Base-by-base conservation (phyloP, 2,888 invertebrate genomes). In the Cryptocephalus moraei region DNA sequence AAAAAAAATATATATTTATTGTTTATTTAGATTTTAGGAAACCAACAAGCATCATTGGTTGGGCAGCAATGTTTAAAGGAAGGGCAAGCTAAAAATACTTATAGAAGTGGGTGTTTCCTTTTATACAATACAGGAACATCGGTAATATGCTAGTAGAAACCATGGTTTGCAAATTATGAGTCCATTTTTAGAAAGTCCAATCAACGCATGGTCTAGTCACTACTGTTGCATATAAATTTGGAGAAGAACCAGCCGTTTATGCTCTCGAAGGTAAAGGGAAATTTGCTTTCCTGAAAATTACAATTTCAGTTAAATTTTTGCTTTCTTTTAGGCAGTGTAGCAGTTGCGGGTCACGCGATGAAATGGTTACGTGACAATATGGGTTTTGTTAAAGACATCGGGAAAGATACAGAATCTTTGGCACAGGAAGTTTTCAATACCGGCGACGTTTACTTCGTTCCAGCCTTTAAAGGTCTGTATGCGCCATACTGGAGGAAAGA, bases 401-500 rank as follows among this genome's bases (percentile, higher is more conserved):
- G 77, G 0, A 78, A 82, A 45, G 84, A 83, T 45, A 81, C 83
- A 0, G 84, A 84, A 57, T 73, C 68, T 2, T 57, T 72, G 39
- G 72, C 71, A 1, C 63, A 67, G 54, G 69, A 69, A 53, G 96
- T 96, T 33, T 82, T 85, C 60, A 86, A 86, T 40, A 91, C 93
- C 0, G 91, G 91, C 0, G 97, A 95, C 61, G 94, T 96, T 10
- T 96, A 95, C 70, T 97, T 99, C 69, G 97, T 99, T 31, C 97
- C 97, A 0, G 96, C 96, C 0, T 96, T 99, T 68, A 91, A 88
- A 41, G 99, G 97, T 0, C 73, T 99, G 0, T 97, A 92, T 70
- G 96, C 97, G 45, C 99, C 99, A 0, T 93, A 97, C 65, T 99
- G 97, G 97, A 81, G 94, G 63, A 87, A 91, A 62, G 93, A 95